phyloP scores from a whole-genome alignment of 2,888 invertebrate species.

The Altica lythri region DNA sequence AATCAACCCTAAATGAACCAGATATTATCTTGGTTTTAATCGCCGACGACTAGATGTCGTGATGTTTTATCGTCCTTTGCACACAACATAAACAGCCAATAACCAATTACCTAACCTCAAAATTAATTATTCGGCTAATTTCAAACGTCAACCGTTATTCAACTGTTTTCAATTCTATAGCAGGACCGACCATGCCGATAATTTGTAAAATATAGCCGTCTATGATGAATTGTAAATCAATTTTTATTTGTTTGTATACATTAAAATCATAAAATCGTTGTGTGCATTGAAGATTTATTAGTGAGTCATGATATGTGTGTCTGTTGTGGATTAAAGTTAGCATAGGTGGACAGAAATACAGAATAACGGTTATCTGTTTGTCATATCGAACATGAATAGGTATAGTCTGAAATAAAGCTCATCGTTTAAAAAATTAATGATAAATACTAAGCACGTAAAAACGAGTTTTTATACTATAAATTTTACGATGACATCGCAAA shows the following conservation, averaged over 20 bases:
- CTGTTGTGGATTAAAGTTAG: neutral
- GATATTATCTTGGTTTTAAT: neutral
- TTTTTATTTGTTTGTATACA: slow-evolving; percentile 25
- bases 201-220: slow-evolving; percentile 25
- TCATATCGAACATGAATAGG: too few relatives aligned
- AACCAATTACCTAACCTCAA: slow-evolving; percentile 25
- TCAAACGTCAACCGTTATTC: slow-evolving; percentile 23
- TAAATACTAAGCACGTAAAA: too few relatives aligned
- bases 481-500: too few relatives aligned
- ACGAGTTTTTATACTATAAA: too few relatives aligned
- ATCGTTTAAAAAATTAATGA: too few relatives aligned
- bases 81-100: slow-evolving; percentile 13
- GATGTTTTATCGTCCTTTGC: too few relatives aligned
- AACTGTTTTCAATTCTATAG: slow-evolving; percentile 28
- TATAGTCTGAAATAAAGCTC: too few relatives aligned
- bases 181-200: slow-evolving; percentile 19
- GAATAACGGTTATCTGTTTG: too few relatives aligned
- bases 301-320: slow-evolving; percentile 1
- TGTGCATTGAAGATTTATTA: slow-evolving; percentile 10
- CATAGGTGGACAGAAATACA: too few relatives aligned
- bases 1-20: too few relatives aligned
- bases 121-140: slow-evolving; percentile 26
- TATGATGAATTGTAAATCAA: slow-evolving; percentile 29
- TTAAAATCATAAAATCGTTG: slow-evolving; percentile 17
- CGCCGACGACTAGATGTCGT: too few relatives aligned